phyloP scores from a whole-genome alignment of 2,113 vertebrate genomes.

The Bos indicus region DNA sequence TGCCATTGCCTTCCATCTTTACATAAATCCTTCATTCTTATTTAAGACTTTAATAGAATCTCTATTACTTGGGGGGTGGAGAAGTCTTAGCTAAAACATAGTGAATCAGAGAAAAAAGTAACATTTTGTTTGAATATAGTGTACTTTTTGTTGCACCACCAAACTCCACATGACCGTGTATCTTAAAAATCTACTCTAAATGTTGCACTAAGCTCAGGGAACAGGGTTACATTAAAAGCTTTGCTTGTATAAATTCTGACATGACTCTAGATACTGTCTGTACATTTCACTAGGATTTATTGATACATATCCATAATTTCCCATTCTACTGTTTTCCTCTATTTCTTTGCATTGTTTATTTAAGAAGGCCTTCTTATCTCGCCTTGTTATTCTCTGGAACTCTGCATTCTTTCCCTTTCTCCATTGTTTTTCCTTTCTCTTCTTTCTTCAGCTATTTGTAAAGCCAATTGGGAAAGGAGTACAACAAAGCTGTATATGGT shows the following conservation, averaged over 20 bases:
- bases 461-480: neutral
- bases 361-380: neutral
- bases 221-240: neutral
- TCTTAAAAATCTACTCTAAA: neutral
- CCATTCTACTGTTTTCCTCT: neutral
- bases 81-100: neutral
- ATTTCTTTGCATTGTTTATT: neutral
- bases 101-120: neutral
- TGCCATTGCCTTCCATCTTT: neutral
- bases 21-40: neutral
- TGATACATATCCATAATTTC: neutral
- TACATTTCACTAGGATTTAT: neutral
- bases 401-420: neutral
- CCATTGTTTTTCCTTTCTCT: neutral
- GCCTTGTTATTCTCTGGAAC: neutral
- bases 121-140: neutral
- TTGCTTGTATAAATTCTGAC: neutral
- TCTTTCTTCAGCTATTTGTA: neutral
- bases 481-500: neutral
- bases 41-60: neutral
- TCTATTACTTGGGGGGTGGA: neutral
- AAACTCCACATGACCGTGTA: neutral
- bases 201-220: neutral
- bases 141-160: neutral
- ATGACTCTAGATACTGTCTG: neutral